Percentiles rank a stretch among this genome's conserved stretches.
These are phyloP conservation scores for Myathropa florea DNA, from an alignment of 2,888 invertebrate genomes.

Conservation along the genomic window DNA sequence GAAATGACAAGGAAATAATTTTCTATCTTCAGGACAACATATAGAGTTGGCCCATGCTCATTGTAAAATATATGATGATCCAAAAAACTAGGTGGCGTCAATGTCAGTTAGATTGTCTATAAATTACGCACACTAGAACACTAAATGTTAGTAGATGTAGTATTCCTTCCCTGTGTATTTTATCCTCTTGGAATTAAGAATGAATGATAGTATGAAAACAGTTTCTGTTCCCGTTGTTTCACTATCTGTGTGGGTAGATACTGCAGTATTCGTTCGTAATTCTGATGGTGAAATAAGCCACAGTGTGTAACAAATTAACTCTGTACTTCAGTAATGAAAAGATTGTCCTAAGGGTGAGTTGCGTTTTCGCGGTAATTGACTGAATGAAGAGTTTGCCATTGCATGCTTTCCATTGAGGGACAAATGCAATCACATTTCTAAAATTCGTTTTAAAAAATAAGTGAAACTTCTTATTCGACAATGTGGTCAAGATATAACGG, in stretches of 20 bases:
- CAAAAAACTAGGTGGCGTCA: conserved; percentile 3
- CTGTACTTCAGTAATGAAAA: conserved; percentile 44
- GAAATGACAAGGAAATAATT: too few species aligned
- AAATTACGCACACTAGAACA: conserved; percentile 35
- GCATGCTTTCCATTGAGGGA: background rate
- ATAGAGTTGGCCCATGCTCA: too few species aligned
- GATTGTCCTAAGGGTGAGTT: conserved; percentile 37
- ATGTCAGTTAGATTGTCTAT: background rate
- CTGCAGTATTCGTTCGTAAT: conserved; percentile 35
- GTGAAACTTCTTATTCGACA: conserved; percentile 9
- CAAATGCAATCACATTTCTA: background rate
- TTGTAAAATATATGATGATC: background rate
- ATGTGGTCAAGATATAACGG: background rate
- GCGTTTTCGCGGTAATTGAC: conserved; percentile 5
- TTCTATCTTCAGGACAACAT: too few species aligned
- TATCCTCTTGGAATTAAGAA: conserved; percentile 38
- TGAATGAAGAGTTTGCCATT: background rate
- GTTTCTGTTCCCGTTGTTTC: conserved; percentile 10
- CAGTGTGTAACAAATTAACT: conserved; percentile 18
- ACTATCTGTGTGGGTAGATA: conserved; percentile 14
- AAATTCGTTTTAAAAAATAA: background rate
- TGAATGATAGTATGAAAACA: conserved; percentile 28
- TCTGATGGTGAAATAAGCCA: conserved; percentile 18
- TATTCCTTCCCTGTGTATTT: background rate
- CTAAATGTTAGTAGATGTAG: background rate